Evolutionary conservation across 2,888 invertebrate genomes (phyloP), one percentile per base, ranked within the genome.

Genomic region (Apodemia duryi): DNA sequence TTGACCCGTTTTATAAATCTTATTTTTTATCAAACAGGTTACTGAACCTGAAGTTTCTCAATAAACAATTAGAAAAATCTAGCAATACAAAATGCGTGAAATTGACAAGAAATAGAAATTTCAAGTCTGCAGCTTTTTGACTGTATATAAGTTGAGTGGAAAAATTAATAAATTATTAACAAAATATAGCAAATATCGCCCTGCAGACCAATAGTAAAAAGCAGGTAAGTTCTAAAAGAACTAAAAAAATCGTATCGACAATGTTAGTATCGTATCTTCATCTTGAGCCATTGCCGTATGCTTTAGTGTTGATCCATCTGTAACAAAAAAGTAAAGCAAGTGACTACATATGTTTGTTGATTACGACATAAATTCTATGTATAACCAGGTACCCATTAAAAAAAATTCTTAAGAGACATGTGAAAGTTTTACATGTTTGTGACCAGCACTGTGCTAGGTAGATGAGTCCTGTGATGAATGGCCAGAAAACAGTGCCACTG

Each of bases 271-370:
- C 74, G 74, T 72, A 80, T 77, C 78, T 71, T 73, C 69, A 69
- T 77, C 54, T 73, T 74, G 70, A 74, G 74, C 69, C 74, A 70
- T 70, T 69, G 69, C 70, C 69, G 73, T 73, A 75, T 75, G 76
- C 72, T 79, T 84, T 91, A 91, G 76, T 90, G 90, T 75, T 91
- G 91, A 78, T 91, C 91, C 91, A 91, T 91, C 91, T 91, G 85
- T 65, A 82, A 84, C 62, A 62, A 49, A 32, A 70, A 65, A 9
- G n/a, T 57, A 35, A 2, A 9, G 38, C 41, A 11, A 41, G 13
- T 43, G 21, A 28, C 35, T 6, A 60, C 6, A 32, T 4, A 32
- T 32, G 32, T 32, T 32, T 32, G 32, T 32, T 32, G 4, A 32
- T 32, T 21, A 21, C 21, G 21, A 21, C 21, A 21, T 21, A 21